Evolutionary conservation across 2,113 vertebrate species (phyloP).

Genomic region (Pimephales promelas): DNA sequence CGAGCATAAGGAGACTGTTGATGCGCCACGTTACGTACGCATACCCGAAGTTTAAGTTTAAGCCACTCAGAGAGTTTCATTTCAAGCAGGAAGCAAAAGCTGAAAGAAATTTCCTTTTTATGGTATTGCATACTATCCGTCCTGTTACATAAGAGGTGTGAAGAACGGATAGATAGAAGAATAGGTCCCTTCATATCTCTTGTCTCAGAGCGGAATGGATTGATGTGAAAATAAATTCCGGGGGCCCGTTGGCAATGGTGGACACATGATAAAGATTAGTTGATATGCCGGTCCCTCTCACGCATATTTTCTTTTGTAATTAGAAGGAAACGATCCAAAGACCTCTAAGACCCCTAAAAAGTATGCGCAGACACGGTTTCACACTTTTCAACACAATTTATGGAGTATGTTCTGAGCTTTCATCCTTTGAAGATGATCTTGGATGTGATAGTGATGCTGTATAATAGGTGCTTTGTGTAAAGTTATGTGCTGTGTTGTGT

Average conservation of each 20-base stretch:
- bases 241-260: neutral
- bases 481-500: neutral
- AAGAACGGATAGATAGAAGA: conserved; percentile 16
- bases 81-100: conserved; percentile 22
- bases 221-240: conserved; percentile 45
- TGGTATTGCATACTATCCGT: neutral
- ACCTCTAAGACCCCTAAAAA: conserved; percentile 52
- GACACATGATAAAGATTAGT: conserved; percentile 56
- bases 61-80: conserved; percentile 14
- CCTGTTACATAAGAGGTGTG: conserved; percentile 12
- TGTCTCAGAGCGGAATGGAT: conserved; percentile 4
- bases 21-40: conserved; percentile 34
- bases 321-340: conserved; percentile 60
- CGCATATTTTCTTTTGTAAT: conserved; percentile 67
- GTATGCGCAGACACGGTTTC: neutral
- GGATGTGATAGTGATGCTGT: neutral
- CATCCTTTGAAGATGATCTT: conserved; percentile 29
- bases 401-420: neutral
- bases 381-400: conserved; percentile 19
- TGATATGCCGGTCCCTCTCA: conserved; percentile 39
- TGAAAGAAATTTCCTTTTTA: conserved; percentile 18
- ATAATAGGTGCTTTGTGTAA: conserved; percentile 21
- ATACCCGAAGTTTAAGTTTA: neutral
- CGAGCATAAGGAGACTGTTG: conserved; percentile 10
- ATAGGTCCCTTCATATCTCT: conserved; percentile 31